Evolutionary conservation across 2,797 vertebrate genomes (phyloP).

Genomic region (Tragelaphus oryx): DNA sequence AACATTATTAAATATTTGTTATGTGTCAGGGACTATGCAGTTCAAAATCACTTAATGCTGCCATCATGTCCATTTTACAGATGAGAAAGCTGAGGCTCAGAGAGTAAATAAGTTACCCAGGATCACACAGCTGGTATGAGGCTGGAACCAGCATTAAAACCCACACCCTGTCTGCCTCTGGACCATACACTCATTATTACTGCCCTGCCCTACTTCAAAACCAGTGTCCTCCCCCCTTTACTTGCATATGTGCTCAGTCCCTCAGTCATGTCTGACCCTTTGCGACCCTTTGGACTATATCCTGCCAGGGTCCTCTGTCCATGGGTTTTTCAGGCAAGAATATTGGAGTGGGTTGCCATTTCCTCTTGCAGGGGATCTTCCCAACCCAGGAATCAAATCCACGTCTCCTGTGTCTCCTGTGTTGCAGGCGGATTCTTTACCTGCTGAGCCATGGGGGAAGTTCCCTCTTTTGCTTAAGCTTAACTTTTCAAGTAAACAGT

Average conservation of each 20-base stretch:
- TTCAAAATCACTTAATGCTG: neutral
- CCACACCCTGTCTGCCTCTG: neutral
- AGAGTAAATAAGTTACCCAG: neutral
- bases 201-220: neutral
- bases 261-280: neutral
- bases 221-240: neutral
- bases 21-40: neutral
- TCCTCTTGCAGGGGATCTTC: neutral
- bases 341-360: neutral
- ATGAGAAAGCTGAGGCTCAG: neutral
- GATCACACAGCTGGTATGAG: neutral
- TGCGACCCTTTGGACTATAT: neutral
- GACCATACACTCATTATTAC: rapidly evolving
- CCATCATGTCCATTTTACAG: neutral
- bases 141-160: neutral
- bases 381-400: neutral
- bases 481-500: neutral
- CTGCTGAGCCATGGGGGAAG: neutral
- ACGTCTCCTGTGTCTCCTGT: neutral
- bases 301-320: neutral
- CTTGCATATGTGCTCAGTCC: neutral
- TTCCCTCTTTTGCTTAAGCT: neutral
- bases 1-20: neutral
- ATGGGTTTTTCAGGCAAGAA: neutral
- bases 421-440: neutral